Percentiles rank a stretch among this genome's conserved stretches.
phyloP scores from a whole-genome alignment of 2,797 vertebrate species.

The Steatocranus sp. region DNA sequence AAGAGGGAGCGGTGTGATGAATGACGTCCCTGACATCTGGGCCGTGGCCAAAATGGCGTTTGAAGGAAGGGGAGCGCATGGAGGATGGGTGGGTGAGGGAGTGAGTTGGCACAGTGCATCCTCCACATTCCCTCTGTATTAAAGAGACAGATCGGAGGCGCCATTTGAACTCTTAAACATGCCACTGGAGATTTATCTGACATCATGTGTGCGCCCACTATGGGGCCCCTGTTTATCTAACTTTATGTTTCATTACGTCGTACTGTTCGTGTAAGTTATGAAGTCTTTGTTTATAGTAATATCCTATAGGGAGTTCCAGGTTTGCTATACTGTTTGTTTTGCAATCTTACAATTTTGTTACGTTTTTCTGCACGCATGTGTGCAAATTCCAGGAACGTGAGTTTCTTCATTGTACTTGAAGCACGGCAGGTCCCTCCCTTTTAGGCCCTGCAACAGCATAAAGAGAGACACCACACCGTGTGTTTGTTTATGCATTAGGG shows the following conservation, averaged over 20 bases:
- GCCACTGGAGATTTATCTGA: conserved; percentile 58
- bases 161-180: conserved; percentile 61
- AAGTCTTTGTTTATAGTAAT: neutral
- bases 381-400: neutral
- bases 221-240: conserved; percentile 41
- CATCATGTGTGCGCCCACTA: conserved; percentile 42
- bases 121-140: conserved; percentile 60
- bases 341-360: neutral
- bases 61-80: neutral
- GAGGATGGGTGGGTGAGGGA: neutral
- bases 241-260: conserved; percentile 7
- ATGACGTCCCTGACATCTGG: conserved; percentile 49
- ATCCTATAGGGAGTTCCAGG: neutral
- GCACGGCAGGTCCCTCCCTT: conserved; percentile 12
- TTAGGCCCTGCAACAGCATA: neutral
- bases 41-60: conserved; percentile 45
- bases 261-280: conserved; percentile 16
- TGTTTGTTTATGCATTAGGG: conserved; percentile 43
- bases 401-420: conserved; percentile 1
- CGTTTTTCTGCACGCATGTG: neutral
- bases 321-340: neutral
- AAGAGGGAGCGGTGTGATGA: conserved; percentile 46
- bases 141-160: conserved; percentile 63
- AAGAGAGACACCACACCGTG: conserved; percentile 6
- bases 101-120: conserved; percentile 47